Base-by-base conservation (phyloP, 92 coral and sea anemone species). In the Epizoanthus illoricatus region DNA sequence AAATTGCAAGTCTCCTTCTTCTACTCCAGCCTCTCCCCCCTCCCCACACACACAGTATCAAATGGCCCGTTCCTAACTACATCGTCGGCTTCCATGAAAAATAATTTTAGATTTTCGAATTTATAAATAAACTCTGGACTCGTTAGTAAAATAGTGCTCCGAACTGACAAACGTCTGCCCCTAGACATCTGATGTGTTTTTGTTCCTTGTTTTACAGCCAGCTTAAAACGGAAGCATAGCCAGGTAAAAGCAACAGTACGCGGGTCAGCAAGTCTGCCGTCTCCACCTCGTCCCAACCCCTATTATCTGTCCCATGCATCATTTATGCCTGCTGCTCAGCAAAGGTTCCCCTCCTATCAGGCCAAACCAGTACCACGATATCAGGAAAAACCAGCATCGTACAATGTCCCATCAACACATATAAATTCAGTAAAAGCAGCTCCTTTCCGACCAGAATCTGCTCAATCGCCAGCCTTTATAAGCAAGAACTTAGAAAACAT, bases 401-500 rank as follows among this genome's bases (percentile, higher is more conserved):
- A 74, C 18, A 18, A 41, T 16, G 9, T 39, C 24, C 56, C 82
- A 28, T 20, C 52, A 64, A n/a, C 24, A 15, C 20, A 59, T 63
- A 12, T 17, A 63, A 78, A 78, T 20, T 60, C 42, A 24, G 23
- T 42, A 5, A 63, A 47, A 21, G 18, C 21, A 2, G 12, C 42
- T 43, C 19, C 82, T 4, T 18, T 43, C 43, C 72, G 16, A 7
- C 54, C 82, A 13, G 82, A 42, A 62, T 5, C 42, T 5, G 72
- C 82, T 78, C 21, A 69, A 11, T 63, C 82, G 21, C 72, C 71
- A 5, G 71, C 71, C 4, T 78, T 78, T 47, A 78, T 78, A 23
- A 20, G 59, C 15, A 78, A 78, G 23, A 78, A 78, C 21, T 70
- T 78, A 9, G 71, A 78, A 64, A 78, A 78, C 71, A 78, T 78